phyloP scores from a whole-genome alignment of 2,797 vertebrate genomes.

The Mallotus villosus region DNA sequence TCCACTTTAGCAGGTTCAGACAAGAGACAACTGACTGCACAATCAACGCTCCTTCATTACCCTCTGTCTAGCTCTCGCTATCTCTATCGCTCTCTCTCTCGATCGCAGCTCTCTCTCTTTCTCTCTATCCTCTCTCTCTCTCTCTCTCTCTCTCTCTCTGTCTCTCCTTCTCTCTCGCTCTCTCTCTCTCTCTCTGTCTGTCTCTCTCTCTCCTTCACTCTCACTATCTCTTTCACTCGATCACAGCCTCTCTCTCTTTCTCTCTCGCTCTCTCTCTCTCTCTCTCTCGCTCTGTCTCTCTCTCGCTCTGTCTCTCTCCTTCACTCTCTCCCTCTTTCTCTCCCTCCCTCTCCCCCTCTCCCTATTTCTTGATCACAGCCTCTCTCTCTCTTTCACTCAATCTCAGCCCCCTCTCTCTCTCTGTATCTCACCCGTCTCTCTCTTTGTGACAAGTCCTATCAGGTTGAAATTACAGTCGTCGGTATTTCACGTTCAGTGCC shows the following conservation, averaged over 20 bases:
- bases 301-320: not conserved
- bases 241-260: not conserved
- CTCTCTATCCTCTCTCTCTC: not conserved
- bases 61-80: too few relatives aligned
- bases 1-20: not conserved
- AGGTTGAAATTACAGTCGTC: too few relatives aligned
- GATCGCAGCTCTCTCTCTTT: not conserved
- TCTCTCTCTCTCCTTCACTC: too few relatives aligned
- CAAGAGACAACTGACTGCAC: conserved; percentile 5
- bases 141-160: too few relatives aligned
- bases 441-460: too few relatives aligned
- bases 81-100: not conserved
- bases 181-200: too few relatives aligned
- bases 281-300: not conserved
- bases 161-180: not conserved
- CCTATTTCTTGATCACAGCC: not conserved
- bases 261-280: not conserved
- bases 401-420: too few relatives aligned
- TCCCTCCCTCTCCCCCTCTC: too few relatives aligned
- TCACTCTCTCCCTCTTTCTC: not conserved
- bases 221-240: not conserved
- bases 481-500: too few relatives aligned
- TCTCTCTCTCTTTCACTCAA: not conserved
- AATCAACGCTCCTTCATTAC: not conserved
- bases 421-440: too few relatives aligned